These are phyloP conservation scores for Scrobipalpa costella DNA, from an alignment of 2,888 invertebrate genomes.

Conservation along the genomic window DNA sequence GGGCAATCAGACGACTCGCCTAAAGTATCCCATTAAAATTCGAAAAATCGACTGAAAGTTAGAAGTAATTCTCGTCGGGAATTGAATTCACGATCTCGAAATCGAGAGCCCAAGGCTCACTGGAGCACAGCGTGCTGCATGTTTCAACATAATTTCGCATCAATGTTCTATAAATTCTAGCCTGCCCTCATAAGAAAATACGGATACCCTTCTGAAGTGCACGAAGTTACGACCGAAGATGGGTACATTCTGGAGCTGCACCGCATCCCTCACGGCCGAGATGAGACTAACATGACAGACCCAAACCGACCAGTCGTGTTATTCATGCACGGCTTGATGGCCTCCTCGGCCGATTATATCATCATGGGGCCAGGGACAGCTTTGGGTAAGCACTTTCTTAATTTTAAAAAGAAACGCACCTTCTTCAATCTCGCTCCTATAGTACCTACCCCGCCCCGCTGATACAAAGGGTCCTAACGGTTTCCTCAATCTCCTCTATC, in stretches of 20 bases:
- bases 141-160: neutral
- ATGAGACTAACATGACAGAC: constrained; percentile 44
- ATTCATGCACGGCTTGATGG: constrained; percentile 84
- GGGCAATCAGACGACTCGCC: too few relatives aligned
- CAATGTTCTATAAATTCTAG: constrained; percentile 32
- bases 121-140: too few relatives aligned
- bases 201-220: constrained; percentile 46
- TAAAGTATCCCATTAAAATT: too few relatives aligned
- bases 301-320: constrained; percentile 74
- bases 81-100: too few relatives aligned
- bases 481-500: too few relatives aligned
- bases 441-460: too few relatives aligned
- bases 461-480: too few relatives aligned
- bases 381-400: constrained; percentile 71
- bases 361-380: constrained; percentile 84
- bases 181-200: constrained; percentile 45
- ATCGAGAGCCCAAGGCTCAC: too few relatives aligned
- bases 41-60: too few relatives aligned
- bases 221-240: constrained; percentile 47
- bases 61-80: too few relatives aligned
- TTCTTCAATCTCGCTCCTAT: too few relatives aligned
- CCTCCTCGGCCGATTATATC: constrained; percentile 86
- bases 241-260: constrained; percentile 48
- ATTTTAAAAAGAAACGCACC: too few relatives aligned
- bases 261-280: constrained; percentile 46